Base-by-base conservation (phyloP, 2,888 invertebrate species). In the Melanotus villosus region DNA sequence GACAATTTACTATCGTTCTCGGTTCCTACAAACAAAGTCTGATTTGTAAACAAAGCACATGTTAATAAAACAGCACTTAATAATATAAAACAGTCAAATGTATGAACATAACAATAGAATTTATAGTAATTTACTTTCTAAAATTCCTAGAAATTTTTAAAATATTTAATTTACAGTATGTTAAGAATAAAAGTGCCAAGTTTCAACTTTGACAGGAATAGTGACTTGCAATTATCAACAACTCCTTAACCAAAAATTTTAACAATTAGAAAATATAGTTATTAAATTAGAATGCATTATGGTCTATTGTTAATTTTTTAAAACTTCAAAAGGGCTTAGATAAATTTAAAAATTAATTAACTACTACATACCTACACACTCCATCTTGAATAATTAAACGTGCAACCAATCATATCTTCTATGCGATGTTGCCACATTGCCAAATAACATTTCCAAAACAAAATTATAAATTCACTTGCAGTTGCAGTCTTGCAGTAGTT, bases 1-100 rank as follows among this genome's bases (percentile, higher is more conserved):
- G 78, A 75, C 75, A 85, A 84, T 76, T 85, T 79, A 76, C 84
- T 86, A 47, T 84, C 86, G 80, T 81, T 84, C 76, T 87, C 87
- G 73, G 83, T 80, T 71, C 77, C 65, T 65, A 38, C 6, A 58
- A 9, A 36, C 32, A 14, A 41, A 30, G 7, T 1, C n/a, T 26
- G n/a, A n/a, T 59, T 21, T 19, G 47, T 45, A 23, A 50, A 30
- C 26, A 50, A 21, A 30, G 16, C 2, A 30, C 23, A 21, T 45
- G 1, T 9, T n/a, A 41, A 41, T 41, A 16, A 19, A 45, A n/a
- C 10, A 23, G n/a, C n/a, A 45, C 6, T 21, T 6, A 0, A 45
- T 21, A 3, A 21, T 10, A 19, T 16, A 4, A 43, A 12, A 16
- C 9, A 10, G 6, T n/a, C n/a, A n/a, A n/a, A n/a, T n/a, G n/a